Conservation (phyloP, 2,888 invertebrate genomes). For the Cosmopolites sordidus region DNA sequence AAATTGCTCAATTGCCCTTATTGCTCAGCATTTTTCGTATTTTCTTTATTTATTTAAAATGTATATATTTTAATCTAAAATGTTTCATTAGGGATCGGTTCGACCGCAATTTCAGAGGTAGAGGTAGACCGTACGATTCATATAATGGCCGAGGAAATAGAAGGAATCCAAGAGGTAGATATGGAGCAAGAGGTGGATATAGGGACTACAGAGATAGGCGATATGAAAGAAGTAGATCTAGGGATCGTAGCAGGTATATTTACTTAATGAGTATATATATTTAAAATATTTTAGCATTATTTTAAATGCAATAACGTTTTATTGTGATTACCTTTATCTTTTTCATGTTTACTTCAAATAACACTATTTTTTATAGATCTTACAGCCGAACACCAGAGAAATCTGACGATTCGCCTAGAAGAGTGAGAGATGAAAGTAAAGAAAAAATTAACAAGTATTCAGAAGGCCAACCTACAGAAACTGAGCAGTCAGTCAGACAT, state of each 20-base stretch:
- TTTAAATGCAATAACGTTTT: not conserved
- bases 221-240: slow-evolving; percentile 58
- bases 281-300: not conserved
- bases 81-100: slow-evolving; percentile 40
- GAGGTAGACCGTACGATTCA: slow-evolving; percentile 44
- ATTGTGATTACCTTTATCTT: too few species aligned
- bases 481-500: slow-evolving; percentile 47
- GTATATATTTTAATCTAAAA: not conserved
- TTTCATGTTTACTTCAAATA: too few species aligned
- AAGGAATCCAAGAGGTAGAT: slow-evolving; percentile 40
- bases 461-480: slow-evolving; percentile 36
- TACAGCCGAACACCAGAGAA: slow-evolving; percentile 54
- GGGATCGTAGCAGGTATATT: slow-evolving; percentile 43
- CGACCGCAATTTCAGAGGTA: slow-evolving; percentile 41
- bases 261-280: too few species aligned
- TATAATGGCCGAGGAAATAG: slow-evolving; percentile 38
- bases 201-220: slow-evolving; percentile 66
- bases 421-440: slow-evolving; percentile 45
- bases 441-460: slow-evolving; percentile 58
- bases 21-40: not conserved
- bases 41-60: not conserved
- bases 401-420: slow-evolving; percentile 32
- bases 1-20: slow-evolving; percentile 20
- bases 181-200: slow-evolving; percentile 49
- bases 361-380: slow-evolving; percentile 30